phyloP scores from a whole-genome alignment of 1,140 invertebrate species.

The Leptonema lineaticorne region DNA sequence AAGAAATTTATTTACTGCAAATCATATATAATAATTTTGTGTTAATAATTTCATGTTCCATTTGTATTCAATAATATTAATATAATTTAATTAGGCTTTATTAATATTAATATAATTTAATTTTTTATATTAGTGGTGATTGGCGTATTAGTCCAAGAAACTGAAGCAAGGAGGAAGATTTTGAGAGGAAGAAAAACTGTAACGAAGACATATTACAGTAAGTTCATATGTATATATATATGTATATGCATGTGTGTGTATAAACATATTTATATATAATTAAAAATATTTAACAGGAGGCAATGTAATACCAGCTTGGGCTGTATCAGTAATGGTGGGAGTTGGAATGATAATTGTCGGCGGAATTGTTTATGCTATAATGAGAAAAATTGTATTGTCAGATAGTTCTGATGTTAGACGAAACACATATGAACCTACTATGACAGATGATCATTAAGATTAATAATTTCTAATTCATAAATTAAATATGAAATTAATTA shows the following conservation, averaged over 20 bases:
- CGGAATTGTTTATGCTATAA: constrained; percentile 63
- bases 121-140: constrained; percentile 57
- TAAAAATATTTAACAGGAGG: constrained; percentile 54
- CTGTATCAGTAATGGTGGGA: constrained; percentile 66
- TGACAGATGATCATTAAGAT: constrained; percentile 47
- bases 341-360: constrained; percentile 66
- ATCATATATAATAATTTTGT: not conserved
- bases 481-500: not conserved
- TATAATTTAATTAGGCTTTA: not conserved
- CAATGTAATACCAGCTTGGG: constrained; percentile 71
- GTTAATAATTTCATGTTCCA: not conserved
- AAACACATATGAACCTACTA: constrained; percentile 49
- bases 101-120: not conserved
- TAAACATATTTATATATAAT: not conserved
- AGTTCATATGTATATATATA: constrained; percentile 48
- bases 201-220: constrained; percentile 72
- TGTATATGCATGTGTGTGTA: not conserved
- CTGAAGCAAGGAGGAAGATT: constrained; percentile 72
- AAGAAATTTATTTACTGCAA: not conserved
- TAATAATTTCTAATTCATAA: not conserved
- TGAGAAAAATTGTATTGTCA: constrained; percentile 65
- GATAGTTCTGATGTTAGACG: constrained; percentile 43
- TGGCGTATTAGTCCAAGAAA: constrained; percentile 64
- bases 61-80: not conserved
- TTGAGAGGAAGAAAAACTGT: constrained; percentile 71